Evolutionary conservation across 2,113 vertebrate genomes (phyloP).

Genomic region (Daubentonia madagascariensis): DNA sequence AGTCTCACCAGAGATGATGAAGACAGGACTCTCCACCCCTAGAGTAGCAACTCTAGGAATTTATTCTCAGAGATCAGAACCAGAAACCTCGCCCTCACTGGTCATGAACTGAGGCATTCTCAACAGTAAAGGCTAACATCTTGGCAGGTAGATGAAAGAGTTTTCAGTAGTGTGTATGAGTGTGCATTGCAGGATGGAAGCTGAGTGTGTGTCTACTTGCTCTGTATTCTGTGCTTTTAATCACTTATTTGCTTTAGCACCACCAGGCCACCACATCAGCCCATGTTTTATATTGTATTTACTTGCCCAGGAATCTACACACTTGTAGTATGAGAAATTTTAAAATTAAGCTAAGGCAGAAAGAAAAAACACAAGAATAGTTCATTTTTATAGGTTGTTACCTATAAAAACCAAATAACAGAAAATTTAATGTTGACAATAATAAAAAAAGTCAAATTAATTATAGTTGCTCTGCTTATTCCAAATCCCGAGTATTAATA

Average conservation of each 20-base stretch:
- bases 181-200: neutral
- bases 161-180: neutral
- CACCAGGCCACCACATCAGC: neutral
- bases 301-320: neutral
- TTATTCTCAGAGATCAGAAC: neutral
- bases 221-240: neutral
- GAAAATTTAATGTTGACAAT: too few species aligned
- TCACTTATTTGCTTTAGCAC: neutral
- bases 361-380: neutral
- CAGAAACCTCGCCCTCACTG: neutral
- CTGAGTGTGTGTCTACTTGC: neutral
- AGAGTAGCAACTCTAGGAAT: neutral
- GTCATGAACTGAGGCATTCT: neutral
- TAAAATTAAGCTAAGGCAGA: neutral
- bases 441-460: slow-evolving; percentile 6
- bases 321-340: neutral
- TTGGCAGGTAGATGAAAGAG: neutral
- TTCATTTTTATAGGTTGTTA: too few species aligned
- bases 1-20: neutral
- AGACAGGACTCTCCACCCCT: too few species aligned
- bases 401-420: too few species aligned
- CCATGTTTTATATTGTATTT: neutral
- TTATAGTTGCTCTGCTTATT: neutral
- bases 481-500: neutral
- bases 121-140: neutral